A percentile compares a stretch with the other conserved stretches of the same genome.
Evolutionary conservation across 2,888 invertebrate genomes (phyloP).

Genomic region (Pasiphila rectangulata): DNA sequence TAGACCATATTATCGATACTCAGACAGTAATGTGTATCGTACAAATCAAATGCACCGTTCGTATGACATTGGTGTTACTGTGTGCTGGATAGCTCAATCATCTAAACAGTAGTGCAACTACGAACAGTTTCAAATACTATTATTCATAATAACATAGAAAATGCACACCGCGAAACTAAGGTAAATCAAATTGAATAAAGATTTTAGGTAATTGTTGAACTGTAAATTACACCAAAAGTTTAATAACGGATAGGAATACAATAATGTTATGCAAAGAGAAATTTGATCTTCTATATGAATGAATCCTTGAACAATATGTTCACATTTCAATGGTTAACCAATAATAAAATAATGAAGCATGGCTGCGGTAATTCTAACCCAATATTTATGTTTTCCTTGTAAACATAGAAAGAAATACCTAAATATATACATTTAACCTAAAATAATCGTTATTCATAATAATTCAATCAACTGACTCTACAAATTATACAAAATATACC

Average conservation of each 20-base stretch:
- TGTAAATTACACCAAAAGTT: background rate
- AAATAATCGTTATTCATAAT: too few relatives aligned
- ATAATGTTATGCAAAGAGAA: slow-evolving; percentile 3
- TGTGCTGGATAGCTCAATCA: slow-evolving; percentile 9
- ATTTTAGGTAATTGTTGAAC: slow-evolving; percentile 2
- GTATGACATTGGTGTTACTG: slow-evolving; percentile 15
- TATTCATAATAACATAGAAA: background rate
- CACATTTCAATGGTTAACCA: background rate
- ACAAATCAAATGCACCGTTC: slow-evolving; percentile 11
- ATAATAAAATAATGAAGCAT: background rate
- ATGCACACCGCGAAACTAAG: background rate
- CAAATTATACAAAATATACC: too few relatives aligned
- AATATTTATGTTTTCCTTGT: too few relatives aligned
- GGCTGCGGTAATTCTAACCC: background rate
- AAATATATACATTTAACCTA: too few relatives aligned
- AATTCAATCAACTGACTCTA: too few relatives aligned
- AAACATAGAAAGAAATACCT: too few relatives aligned
- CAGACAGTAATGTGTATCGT: slow-evolving; percentile 10
- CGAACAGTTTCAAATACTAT: background rate
- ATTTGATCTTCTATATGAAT: slow-evolving; percentile 1
- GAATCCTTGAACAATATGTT: background rate
- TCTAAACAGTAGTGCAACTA: background rate
- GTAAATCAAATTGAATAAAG: background rate
- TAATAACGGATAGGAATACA: slow-evolving; percentile 3
- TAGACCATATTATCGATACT: slow-evolving; percentile 4